Conservation (phyloP, 1,140 invertebrate species). For the Phymorhynchus buccinoides region DNA sequence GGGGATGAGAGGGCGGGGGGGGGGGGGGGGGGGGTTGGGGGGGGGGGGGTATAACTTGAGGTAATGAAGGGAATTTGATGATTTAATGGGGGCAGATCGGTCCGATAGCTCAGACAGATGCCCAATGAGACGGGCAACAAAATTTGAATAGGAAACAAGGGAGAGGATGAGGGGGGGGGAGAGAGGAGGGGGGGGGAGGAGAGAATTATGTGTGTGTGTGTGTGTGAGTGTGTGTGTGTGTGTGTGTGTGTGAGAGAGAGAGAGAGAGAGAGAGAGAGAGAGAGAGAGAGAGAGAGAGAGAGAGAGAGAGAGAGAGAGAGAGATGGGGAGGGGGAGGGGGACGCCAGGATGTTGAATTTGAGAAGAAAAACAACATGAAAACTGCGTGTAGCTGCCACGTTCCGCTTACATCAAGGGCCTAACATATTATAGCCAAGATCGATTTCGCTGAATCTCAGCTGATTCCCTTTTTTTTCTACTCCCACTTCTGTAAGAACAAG, state of each 20-base stretch:
- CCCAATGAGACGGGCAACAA: not conserved
- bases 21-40: no score
- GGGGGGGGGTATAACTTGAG: no score
- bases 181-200: no score
- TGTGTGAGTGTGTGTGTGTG: no score
- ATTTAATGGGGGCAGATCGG: conserved; percentile 20
- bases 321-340: not conserved
- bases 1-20: no score
- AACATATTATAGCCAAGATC: not conserved
- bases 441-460: not conserved
- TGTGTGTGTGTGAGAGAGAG: not conserved
- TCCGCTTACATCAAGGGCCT: conserved; percentile 5
- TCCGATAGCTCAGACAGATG: not conserved
- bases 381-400: not conserved
- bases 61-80: conserved; percentile 24
- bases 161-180: not conserved
- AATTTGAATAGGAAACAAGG: conserved; percentile 4
- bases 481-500: no score
- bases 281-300: not conserved
- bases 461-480: not conserved
- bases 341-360: not conserved
- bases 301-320: not conserved
- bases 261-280: not conserved
- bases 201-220: no score
- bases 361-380: not conserved